Base-by-base conservation (phyloP, 2,113 vertebrate species). In the Antennarius striatus region DNA sequence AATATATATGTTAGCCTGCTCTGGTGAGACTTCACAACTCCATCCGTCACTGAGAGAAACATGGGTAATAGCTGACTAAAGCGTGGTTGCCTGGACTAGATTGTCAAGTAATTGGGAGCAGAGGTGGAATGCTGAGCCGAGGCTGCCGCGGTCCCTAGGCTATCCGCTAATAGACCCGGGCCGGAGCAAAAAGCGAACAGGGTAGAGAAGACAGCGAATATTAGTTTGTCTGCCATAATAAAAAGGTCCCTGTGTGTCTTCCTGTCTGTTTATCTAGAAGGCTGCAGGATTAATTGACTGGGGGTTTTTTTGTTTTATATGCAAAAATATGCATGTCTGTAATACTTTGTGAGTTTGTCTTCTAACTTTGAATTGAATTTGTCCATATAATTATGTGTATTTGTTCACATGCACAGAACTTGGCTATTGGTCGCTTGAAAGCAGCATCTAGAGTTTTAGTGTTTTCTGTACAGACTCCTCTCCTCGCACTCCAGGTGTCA, bases 401-500 rank as follows among this genome's bases (percentile, higher is more conserved):
- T 17, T 70, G 56, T 47, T 42, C 43, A 40, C 16, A 3, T 60
- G 71, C 59, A 60, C 68, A 72, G 80, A 74, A 79, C 69, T 67
- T 77, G 63, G 67, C 75, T 79, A 13, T 67, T 45, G 84, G 71
- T 77, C 16, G 71, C 73, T 84, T 85, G 79, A 81, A 88, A 81
- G 68, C 86, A 86, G 77, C 73, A 82, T 91, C 87, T 88, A 91
- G 89, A 91, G 89, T 90, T 86, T 86, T 91, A 90, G 89, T 91
- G 81, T 93, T 87, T 88, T 82, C 75, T 88, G 82, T 85, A 89
- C 91, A 91, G 91, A 92, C 90, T 89, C 88, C 86, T 91, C 91
- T 92, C 85, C 89, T 91, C 87, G 88, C 89, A 87, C 89, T 82
- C 6, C 93, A 99, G 98, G 97, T 6, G 94, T 99, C 88, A 99